These are phyloP conservation scores for Trichoplusia ni DNA, from an alignment of 1,140 invertebrate genomes.

Conservation along the genomic window DNA sequence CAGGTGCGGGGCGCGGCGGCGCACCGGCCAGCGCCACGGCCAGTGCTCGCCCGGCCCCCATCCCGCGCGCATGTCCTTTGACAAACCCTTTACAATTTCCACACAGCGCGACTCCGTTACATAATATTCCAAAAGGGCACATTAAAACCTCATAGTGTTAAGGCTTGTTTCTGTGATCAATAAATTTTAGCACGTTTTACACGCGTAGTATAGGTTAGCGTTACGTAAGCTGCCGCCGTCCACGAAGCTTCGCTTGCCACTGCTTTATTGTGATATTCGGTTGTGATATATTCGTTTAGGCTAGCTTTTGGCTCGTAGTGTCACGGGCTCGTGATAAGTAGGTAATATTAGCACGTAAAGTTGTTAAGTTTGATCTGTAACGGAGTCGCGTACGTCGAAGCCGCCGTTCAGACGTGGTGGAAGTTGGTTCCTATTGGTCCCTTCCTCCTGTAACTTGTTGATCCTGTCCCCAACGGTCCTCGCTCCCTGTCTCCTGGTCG, in stretches of 20 bases:
- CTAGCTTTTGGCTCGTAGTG: conserved; percentile 75
- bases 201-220: conserved; percentile 68
- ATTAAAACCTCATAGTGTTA: conserved; percentile 69
- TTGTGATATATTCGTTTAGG: conserved; percentile 77
- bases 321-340: conserved; percentile 40
- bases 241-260: conserved; percentile 79
- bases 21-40: conserved; percentile 40
- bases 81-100: conserved; percentile 58
- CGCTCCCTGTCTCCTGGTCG: conserved; percentile 42
- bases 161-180: conserved; percentile 79
- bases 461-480: conserved; percentile 37
- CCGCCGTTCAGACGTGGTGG: conserved; percentile 37
- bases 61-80: conserved; percentile 70
- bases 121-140: conserved; percentile 65
- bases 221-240: conserved; percentile 78
- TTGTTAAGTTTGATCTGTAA: conserved; percentile 41
- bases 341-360: conserved; percentile 16
- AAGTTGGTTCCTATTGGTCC: conserved; percentile 27
- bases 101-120: conserved; percentile 71
- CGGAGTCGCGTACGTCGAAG: conserved; percentile 46
- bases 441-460: conserved; percentile 57
- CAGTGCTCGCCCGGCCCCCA: conserved; percentile 77
- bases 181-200: conserved; percentile 76
- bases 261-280: conserved; percentile 80
- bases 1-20: conserved; percentile 37